Base-by-base conservation (phyloP, 2,797 vertebrate genomes). In the Sebastes cheni region DNA sequence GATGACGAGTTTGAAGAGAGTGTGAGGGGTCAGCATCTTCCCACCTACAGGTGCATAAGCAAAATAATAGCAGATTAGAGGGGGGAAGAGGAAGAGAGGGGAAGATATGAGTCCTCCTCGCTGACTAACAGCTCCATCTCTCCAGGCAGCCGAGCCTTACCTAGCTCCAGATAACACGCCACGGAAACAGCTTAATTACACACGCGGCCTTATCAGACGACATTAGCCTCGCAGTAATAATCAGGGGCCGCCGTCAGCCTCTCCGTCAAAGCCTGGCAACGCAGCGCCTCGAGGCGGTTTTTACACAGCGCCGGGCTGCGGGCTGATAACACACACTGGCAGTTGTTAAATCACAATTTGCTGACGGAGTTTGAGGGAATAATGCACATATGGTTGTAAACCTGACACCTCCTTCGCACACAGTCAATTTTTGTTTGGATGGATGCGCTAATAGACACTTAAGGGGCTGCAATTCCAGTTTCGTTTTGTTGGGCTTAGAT, bases 171-270 rank as follows among this genome's bases (percentile, higher is more conserved):
- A 94, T 94, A 94, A 92, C 84, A 60, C 65, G 25, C 80, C 67
- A 36, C 88, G 75, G 91, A 93, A 93, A 94, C 91, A 84, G 92
- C 93, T 94, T 94, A 94, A 94, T 94, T 94, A 93, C 93, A 94
- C 91, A 89, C 82, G 20, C 85, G 8, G 77, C 82, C 93, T 94
- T 94, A 94, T 94, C 93, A 86, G 91, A 42, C 89, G 89, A 93
- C 91, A 94, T 94, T 93, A 94, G 90, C 89, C 92, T 90, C 75
- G 32, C 91, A 75, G 91, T 91, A 90, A 91, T 93, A 93, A 94
- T 94, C 93, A 86, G 85, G 42, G 70, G 84, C 52, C 22, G 68
- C 79, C 85, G 91, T 91, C 90, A 91, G 91, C 77, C 79, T 69
- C 81, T 86, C 86, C 67, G 90, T 92, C 90, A 89, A 86, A 91